phyloP scores from a whole-genome alignment of 2,888 invertebrate species.

The Sclerodermus sp. region DNA sequence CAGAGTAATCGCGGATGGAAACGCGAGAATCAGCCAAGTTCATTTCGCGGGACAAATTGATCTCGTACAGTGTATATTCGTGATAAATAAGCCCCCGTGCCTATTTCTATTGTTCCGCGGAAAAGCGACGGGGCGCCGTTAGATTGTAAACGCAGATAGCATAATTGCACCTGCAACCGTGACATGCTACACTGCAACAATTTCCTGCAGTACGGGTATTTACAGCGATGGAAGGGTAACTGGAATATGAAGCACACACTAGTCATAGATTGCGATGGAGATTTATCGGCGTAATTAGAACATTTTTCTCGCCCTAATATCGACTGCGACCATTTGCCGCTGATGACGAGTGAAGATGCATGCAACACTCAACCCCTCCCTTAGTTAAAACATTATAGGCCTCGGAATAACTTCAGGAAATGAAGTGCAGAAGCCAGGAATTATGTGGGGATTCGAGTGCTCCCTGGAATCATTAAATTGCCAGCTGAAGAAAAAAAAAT shows the following conservation, averaged over 20 bases:
- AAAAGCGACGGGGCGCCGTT: conserved; percentile 22
- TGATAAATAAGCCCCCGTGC: conserved; percentile 29
- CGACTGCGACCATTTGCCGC: too few relatives aligned
- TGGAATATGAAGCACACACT: conserved; percentile 14
- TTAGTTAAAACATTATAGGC: too few relatives aligned
- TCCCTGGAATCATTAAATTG: too few relatives aligned
- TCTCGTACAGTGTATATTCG: conserved; percentile 9
- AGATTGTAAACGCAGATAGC: conserved; percentile 32
- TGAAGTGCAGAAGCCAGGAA: too few relatives aligned
- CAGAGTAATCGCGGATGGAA: conserved; percentile 26
- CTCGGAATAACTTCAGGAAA: too few relatives aligned
- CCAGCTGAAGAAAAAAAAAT: too few relatives aligned
- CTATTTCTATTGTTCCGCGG: conserved; percentile 32
- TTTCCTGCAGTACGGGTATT: conserved; percentile 28
- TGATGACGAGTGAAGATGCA: too few relatives aligned
- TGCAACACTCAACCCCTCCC: too few relatives aligned
- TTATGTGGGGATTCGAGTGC: too few relatives aligned
- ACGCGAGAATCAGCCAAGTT: conserved; percentile 21
- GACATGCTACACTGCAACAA: conserved; percentile 32
- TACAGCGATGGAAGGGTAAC: conserved; percentile 17
- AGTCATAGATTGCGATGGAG: conserved; percentile 10
- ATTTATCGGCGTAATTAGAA: conserved; percentile 13
- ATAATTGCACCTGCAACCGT: conserved; percentile 32
- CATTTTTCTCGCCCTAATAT: neutral
- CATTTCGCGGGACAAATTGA: conserved; percentile 33